Percentiles rank a stretch among this genome's conserved stretches.
These are phyloP conservation scores for Daboia siamensis DNA, from an alignment of 2,113 vertebrate species.

Conservation along the genomic window DNA sequence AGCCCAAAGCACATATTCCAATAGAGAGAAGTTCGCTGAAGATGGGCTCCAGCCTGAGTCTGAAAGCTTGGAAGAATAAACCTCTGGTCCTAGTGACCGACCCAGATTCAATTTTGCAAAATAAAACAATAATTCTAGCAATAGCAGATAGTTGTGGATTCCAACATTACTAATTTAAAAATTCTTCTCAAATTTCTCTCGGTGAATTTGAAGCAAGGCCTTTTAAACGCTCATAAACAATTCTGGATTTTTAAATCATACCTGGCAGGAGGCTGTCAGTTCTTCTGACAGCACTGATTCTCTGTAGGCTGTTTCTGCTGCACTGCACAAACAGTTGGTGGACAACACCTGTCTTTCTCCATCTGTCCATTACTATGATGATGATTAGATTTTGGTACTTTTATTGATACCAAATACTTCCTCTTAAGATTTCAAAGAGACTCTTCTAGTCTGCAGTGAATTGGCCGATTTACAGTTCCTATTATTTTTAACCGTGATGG, in stretches of 20 bases:
- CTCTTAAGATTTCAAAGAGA: background rate
- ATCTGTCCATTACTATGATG: background rate
- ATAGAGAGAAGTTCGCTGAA: background rate
- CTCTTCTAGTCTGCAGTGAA: background rate
- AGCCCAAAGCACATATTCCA: background rate
- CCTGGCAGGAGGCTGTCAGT: background rate
- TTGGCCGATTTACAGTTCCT: background rate
- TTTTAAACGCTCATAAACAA: background rate
- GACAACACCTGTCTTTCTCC: slow-evolving; percentile 9
- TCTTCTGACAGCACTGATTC: background rate
- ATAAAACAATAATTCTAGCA: background rate
- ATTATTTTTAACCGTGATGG: background rate
- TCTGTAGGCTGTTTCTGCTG: slow-evolving; percentile 3
- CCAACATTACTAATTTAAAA: background rate
- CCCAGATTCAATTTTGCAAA: background rate
- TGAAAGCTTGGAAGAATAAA: background rate
- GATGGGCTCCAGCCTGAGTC: background rate
- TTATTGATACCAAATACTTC: background rate
- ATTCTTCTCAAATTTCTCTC: background rate
- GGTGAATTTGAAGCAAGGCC: background rate
- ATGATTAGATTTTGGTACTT: background rate
- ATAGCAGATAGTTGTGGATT: background rate
- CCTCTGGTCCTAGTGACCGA: background rate
- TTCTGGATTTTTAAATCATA: background rate
- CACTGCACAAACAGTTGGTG: background rate